Evolutionary conservation across 2,113 vertebrate genomes (phyloP).

Genomic region (Syrrhaptes paradoxus): DNA sequence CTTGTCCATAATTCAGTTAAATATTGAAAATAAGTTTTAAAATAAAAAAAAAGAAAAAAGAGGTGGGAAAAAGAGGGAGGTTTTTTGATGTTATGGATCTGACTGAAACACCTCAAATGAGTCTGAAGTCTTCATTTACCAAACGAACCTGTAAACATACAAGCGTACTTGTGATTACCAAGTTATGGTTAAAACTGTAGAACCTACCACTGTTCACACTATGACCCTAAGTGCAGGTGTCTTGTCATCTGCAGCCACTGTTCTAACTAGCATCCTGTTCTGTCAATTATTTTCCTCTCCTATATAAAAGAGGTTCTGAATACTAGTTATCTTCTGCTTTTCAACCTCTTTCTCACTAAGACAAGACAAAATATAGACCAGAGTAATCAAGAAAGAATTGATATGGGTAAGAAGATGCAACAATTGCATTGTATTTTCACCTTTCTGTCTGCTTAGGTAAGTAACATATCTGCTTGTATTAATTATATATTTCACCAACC

Average conservation of each 20-base stretch:
- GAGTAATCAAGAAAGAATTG: not conserved
- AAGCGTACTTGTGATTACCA: not conserved
- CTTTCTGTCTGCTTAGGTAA: not conserved
- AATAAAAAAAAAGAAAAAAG: too few species aligned
- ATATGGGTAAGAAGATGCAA: not conserved
- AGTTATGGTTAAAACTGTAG: not conserved
- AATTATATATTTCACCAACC: not conserved
- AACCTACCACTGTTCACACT: accelerated
- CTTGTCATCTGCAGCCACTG: not conserved
- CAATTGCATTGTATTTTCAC: not conserved
- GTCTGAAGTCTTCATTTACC: not conserved
- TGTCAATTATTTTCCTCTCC: not conserved
- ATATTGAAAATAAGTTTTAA: too few species aligned
- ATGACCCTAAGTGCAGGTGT: not conserved
- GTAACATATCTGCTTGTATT: not conserved
- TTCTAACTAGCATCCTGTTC: not conserved
- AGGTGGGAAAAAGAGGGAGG: accelerated
- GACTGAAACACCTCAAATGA: not conserved
- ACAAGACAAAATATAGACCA: not conserved
- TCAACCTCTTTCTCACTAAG: not conserved
- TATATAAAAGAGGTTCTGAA: not conserved
- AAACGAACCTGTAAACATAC: not conserved
- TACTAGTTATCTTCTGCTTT: not conserved
- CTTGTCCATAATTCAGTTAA: not conserved
- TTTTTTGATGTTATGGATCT: not conserved